Evolutionary conservation across 1,140 invertebrate genomes (phyloP), one percentile per base, ranked within the genome.

Genomic region (Lucilia cuprina): DNA sequence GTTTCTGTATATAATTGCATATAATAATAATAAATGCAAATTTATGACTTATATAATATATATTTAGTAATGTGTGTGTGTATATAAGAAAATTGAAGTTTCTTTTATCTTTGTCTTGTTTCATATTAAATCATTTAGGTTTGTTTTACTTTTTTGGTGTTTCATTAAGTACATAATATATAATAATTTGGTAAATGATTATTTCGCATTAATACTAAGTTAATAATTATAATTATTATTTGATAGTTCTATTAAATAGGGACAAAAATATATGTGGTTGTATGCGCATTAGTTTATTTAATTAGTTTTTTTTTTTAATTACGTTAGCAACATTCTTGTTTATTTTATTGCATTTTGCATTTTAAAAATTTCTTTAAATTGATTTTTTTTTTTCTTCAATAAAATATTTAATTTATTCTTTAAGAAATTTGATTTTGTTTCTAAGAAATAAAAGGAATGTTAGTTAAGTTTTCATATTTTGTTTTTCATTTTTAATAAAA

Each of bases 381-480:
- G 50, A 2, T 49, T 49, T 9, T 9, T 75, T 21, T 74, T 30
- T n/a, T n/a, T n/a, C n/a, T 41, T 41, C 35, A 41, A 41, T 41
- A 41, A 41, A 41, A 41, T 41, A 8, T 41, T 8, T 41, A 41
- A 35, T 41, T 77, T 77, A 14, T 17, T 77, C 74, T 77, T 77
- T 34, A 41, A 77, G 74, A 77, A 14, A 77, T 77, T 77, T 80
- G 41, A 50, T 80, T 80, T 21, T 78, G n/a, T 70, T 25, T 49
- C 41, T 49, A 21, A 14, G 41, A 50, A 80, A 80, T 80, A 35
- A 80, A 9, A 80, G 77, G 77, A 80, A 80, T 80, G 77, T 80
- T 80, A 80, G 77, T 80, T 49, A 12, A 49, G 19, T 50, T 19
- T 50, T 80, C n/a, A 12, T 10, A 1, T 30, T 74, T 13, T 78